Base-by-base conservation (phyloP, 2,797 vertebrate species). In the Tragopan temminckii region DNA sequence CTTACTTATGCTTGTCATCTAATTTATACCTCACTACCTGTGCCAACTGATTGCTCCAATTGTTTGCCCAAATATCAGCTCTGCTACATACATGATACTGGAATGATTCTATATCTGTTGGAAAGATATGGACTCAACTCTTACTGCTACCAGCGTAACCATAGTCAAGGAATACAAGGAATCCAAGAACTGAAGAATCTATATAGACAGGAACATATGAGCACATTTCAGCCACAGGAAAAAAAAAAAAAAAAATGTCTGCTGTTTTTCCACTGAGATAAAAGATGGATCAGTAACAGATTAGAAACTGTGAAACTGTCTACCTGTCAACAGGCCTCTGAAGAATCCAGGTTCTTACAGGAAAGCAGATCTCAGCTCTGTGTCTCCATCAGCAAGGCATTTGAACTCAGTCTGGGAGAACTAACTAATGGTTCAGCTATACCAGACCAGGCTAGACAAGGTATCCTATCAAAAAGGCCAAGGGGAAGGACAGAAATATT, bases 161-260 rank as follows among this genome's bases (percentile, higher is more conserved):
- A 13, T 0, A 1, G 15, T 18, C 8, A 4, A 77, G 35, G 9
- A 84, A 67, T 7, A 46, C 16, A 67, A n/a, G n/a, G n/a, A n/a
- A n/a, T 13, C 38, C 27, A 61, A 71, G 33, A 85, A 48, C 45
- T 40, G 2, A n/a, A 66, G 42, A 66, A 91, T 68, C 7, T 29
- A 1, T 25, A 55, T 8, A 24, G 33, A 23, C 21, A 77, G 20
- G 23, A 27, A 13, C 0, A 0, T 7, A 20, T 0, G 0, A 5
- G 21, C 5, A 42, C 21, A 77, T 62, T 80, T 29, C 23, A 63
- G 13, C 10, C 55, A 72, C 61, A 20, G 5, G 3, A 61, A 64
- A 45, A 74, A 36, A 45, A 74, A 40, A 38, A 48, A 57, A 29
- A 23, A 68, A n/a, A n/a, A n/a, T n/a, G n/a, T 15, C 29, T 4